Conservation (phyloP, 2,888 invertebrate species). For the Myopa tessellatipennis region DNA sequence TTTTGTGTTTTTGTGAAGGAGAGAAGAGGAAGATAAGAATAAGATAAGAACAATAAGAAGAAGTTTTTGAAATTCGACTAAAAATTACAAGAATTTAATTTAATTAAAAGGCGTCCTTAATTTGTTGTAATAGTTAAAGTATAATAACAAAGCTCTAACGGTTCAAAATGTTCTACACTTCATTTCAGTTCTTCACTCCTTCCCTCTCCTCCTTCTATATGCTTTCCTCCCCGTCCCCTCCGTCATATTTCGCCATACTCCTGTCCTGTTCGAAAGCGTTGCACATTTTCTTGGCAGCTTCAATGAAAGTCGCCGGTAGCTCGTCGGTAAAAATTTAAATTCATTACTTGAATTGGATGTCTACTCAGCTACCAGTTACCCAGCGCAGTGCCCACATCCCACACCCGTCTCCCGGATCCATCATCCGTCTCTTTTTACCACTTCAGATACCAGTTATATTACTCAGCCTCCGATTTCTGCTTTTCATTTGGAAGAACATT, state of each 20-base stretch:
- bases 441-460: not conserved
- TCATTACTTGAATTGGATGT: conserved; percentile 62
- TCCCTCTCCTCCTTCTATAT: not conserved
- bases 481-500: too few relatives aligned
- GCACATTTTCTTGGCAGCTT: not conserved
- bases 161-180: too few relatives aligned
- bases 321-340: conserved; percentile 61
- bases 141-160: not conserved
- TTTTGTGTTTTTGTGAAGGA: not conserved
- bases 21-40: too few relatives aligned
- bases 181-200: not conserved
- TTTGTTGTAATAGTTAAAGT: conserved; percentile 1
- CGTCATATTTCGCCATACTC: not conserved
- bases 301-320: conserved; percentile 52
- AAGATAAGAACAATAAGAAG: too few relatives aligned
- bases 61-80: too few relatives aligned
- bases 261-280: not conserved
- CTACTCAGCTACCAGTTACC: conserved; percentile 38
- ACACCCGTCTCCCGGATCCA: not conserved
- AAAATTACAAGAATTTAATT: not conserved
- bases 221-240: not conserved
- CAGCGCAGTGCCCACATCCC: not conserved
- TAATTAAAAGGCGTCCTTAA: conserved; percentile 1
- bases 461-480: too few relatives aligned
- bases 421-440: too few relatives aligned